These are phyloP conservation scores for Ophion ellenae DNA, from an alignment of 2,888 invertebrate genomes.

Conservation along the genomic window DNA sequence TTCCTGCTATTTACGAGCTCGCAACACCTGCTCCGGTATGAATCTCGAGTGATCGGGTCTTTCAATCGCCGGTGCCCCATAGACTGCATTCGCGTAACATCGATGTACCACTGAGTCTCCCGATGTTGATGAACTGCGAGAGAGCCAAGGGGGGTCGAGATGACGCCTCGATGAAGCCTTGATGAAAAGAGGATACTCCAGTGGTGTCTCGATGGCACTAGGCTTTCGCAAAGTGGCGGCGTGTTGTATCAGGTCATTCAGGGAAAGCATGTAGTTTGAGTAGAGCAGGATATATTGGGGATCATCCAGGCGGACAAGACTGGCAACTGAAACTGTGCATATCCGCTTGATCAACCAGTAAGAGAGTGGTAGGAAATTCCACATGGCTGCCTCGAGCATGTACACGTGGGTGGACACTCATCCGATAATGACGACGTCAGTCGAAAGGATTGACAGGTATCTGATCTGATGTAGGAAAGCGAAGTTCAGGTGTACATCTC, in stretches of 20 bases:
- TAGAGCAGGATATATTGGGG: constrained; percentile 26
- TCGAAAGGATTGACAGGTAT: not conserved
- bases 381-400: constrained; percentile 6
- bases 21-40: constrained; percentile 58
- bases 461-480: not conserved
- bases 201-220: constrained; percentile 50
- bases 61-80: constrained; percentile 12
- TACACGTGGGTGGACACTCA: not conserved
- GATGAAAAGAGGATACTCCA: constrained; percentile 50
- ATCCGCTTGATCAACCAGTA: not conserved
- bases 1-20: constrained; percentile 41
- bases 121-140: constrained; percentile 44
- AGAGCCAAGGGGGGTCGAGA: constrained; percentile 32
- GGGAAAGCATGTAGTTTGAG: constrained; percentile 16
- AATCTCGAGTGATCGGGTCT: constrained; percentile 43
- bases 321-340: constrained; percentile 31
- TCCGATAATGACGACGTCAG: not conserved
- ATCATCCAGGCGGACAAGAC: constrained; percentile 20
- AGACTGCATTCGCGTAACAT: constrained; percentile 2
- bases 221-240: constrained; percentile 48
- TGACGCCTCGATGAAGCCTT: constrained; percentile 41
- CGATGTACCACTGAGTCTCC: not conserved
- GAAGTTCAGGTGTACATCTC: not conserved
- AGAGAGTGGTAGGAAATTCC: constrained; percentile 24
- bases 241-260: constrained; percentile 27